A percentile compares a stretch with the other conserved stretches of the same genome.
These are phyloP conservation scores for Pipistrellus kuhlii DNA, from an alignment of 2,797 vertebrate species.

Conservation along the genomic window DNA sequence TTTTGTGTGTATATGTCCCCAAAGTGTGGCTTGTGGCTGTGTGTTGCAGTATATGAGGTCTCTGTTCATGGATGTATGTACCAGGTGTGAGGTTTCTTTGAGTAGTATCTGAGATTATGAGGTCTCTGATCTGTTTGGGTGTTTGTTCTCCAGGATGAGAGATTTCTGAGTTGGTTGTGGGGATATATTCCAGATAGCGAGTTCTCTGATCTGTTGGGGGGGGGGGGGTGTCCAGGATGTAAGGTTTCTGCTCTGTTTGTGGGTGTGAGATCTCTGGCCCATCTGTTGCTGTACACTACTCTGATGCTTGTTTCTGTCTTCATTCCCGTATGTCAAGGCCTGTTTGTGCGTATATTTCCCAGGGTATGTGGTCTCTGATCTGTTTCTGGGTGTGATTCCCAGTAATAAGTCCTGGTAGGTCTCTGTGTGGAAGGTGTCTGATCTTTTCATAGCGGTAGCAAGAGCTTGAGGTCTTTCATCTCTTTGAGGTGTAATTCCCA, in stretches of 20 bases:
- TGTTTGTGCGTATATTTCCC: background rate
- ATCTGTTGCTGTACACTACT: background rate
- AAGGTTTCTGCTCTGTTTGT: background rate
- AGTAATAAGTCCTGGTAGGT: background rate
- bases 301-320: constrained; percentile 1
- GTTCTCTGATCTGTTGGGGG: background rate
- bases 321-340: background rate
- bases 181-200: background rate
- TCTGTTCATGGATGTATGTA: background rate
- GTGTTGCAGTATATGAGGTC: background rate
- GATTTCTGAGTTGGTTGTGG: background rate
- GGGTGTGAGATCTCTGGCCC: background rate
- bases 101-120: background rate
- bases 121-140: constrained; percentile 11
- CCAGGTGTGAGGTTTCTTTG: background rate
- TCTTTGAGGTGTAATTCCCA: background rate
- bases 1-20: background rate
- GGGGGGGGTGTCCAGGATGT: background rate
- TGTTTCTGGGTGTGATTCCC: background rate
- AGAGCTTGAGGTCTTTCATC: constrained; percentile 36
- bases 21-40: background rate
- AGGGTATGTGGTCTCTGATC: background rate
- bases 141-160: background rate
- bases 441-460: background rate
- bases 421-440: constrained; percentile 30